Conservation (phyloP, 2,113 vertebrate species). For the Ailurus styani region DNA sequence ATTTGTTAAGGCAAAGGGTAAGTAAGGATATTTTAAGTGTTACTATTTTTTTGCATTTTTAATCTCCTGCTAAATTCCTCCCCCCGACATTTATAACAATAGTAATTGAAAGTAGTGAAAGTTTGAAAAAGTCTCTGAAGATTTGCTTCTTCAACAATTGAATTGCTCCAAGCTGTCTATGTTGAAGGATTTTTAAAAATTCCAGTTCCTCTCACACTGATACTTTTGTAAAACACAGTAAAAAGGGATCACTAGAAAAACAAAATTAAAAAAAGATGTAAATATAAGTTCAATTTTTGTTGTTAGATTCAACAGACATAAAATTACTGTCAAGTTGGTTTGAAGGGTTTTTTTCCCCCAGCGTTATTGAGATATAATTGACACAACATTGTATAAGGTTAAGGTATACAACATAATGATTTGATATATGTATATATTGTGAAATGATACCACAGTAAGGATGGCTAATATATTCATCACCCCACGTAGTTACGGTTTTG, state of each 20-base stretch:
- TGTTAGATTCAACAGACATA: neutral
- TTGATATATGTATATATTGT: neutral
- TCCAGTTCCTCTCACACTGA: neutral
- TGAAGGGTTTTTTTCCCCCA: neutral
- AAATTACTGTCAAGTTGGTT: neutral
- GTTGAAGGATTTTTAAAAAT: neutral
- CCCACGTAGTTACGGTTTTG: neutral
- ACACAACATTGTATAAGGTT: neutral
- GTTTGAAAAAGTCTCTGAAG: constrained; percentile 18
- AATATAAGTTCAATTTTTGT: neutral
- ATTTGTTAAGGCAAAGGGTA: neutral
- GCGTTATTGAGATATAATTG: neutral
- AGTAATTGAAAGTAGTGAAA: constrained; percentile 48
- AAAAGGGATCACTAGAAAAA: constrained; percentile 6
- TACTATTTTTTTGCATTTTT: neutral
- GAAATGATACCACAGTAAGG: neutral
- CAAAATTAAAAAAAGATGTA: neutral
- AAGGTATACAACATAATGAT: neutral
- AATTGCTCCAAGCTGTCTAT: neutral
- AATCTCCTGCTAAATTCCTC: neutral
- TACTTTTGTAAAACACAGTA: constrained; percentile 29
- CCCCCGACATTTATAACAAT: neutral
- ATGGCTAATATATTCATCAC: neutral
- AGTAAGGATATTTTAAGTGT: constrained; percentile 32
- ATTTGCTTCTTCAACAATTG: neutral